Evolutionary conservation across 2,113 vertebrate genomes (phyloP).

Genomic region (Halichoerus grypus): DNA sequence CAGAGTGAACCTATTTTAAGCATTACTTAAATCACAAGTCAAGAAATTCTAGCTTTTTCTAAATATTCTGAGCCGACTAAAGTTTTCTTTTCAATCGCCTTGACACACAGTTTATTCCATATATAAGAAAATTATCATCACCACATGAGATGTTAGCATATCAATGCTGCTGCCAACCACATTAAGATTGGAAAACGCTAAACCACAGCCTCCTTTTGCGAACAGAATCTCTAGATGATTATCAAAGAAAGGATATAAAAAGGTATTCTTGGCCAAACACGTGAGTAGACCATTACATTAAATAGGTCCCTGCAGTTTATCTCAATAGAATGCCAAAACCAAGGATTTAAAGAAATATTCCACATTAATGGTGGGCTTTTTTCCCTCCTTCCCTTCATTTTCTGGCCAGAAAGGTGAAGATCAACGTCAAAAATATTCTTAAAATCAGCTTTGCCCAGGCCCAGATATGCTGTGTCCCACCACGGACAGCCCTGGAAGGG

Average conservation of each 20-base stretch:
- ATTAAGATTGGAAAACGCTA: neutral
- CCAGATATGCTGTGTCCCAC: neutral
- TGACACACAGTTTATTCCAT: neutral
- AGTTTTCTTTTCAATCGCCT: neutral
- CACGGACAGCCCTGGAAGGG: too few relatives aligned
- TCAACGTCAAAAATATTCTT: neutral
- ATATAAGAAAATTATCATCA: neutral
- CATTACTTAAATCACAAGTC: neutral
- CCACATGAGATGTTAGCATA: neutral
- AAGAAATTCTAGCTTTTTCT: neutral
- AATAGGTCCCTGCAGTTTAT: neutral
- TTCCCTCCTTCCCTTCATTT: neutral
- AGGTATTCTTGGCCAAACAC: neutral
- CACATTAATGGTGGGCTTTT: neutral
- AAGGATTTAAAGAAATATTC: neutral
- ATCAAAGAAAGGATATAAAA: neutral
- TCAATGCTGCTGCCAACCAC: neutral
- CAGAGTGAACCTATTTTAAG: neutral
- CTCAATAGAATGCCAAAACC: neutral
- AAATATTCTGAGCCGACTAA: neutral
- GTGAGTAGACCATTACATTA: neutral
- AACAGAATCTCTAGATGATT: neutral
- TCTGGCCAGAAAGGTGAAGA: neutral
- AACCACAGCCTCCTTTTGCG: neutral
- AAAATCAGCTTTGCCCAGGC: neutral